Conservation (phyloP, 2,797 vertebrate species). For the Iguana delicatissima region DNA sequence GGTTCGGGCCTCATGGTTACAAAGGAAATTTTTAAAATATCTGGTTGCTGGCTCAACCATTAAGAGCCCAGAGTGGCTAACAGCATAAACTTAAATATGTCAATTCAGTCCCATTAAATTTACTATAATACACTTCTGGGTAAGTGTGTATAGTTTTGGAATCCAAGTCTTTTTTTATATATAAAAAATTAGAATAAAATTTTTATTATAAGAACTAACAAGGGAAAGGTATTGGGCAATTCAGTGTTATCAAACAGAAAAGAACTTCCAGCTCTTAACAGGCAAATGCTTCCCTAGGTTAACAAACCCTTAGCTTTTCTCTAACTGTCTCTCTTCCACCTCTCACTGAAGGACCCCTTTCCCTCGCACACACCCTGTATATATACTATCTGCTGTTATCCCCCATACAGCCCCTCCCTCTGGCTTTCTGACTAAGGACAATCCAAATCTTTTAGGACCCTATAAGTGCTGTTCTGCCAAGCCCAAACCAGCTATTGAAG, state of each 20-base stretch:
- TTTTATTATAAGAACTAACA: no score
- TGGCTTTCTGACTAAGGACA: neutral
- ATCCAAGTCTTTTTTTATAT: neutral
- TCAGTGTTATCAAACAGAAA: no score
- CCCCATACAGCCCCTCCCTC: no score
- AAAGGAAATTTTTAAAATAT: conserved; percentile 1
- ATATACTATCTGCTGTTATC: no score
- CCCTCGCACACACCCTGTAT: no score
- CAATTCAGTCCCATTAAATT: neutral
- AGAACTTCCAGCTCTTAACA: no score
- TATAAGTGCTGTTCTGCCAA: neutral
- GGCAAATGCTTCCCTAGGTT: no score
- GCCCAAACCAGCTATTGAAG: neutral
- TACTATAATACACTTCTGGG: neutral
- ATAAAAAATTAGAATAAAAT: no score
- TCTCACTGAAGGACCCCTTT: no score
- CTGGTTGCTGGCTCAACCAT: neutral
- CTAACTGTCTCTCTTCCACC: no score
- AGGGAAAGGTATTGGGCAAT: no score
- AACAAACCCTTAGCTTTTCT: no score
- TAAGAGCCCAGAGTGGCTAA: neutral
- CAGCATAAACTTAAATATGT: neutral
- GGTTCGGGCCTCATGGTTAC: neutral
- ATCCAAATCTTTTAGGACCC: neutral
- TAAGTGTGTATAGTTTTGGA: neutral